A percentile compares a stretch with the other conserved stretches of the same genome.
phyloP scores from a whole-genome alignment of 1,140 invertebrate species.

The Apis dorsata region DNA sequence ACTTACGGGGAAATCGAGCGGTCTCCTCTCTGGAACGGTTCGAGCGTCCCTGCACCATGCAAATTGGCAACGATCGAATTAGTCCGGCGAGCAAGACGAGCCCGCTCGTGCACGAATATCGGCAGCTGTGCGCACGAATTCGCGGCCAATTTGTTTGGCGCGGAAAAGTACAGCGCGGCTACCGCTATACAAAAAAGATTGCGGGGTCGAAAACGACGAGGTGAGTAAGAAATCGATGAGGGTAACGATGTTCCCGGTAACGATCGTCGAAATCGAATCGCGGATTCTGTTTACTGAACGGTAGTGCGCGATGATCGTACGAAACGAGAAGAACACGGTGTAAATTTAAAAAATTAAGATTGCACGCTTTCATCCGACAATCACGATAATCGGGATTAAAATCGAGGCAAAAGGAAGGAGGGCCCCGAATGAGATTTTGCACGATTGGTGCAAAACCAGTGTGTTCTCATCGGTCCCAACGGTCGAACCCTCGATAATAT shows the following conservation, averaged over 20 bases:
- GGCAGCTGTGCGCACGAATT: background rate
- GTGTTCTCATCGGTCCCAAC: background rate
- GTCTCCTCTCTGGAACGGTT: too few species aligned
- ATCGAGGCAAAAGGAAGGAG: background rate
- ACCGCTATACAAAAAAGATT: background rate
- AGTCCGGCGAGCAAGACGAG: background rate
- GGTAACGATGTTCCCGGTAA: too few species aligned
- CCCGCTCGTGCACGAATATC: background rate
- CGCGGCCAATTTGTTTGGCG: background rate
- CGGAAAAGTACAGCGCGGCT: background rate
- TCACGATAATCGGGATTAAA: constrained; percentile 1
- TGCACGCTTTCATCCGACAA: background rate
- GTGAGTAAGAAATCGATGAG: too few species aligned
- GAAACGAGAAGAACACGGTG: background rate
- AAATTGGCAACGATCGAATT: constrained; percentile 7
- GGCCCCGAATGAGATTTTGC: background rate
- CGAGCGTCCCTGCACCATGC: background rate
- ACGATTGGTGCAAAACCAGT: background rate
- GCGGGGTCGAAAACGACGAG: background rate
- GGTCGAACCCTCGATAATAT: background rate
- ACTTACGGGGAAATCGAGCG: background rate
- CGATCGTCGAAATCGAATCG: too few species aligned
- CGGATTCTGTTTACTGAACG: too few species aligned
- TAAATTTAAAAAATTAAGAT: background rate
- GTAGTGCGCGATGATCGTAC: background rate